A percentile compares a stretch with the other conserved stretches of the same genome.
Evolutionary conservation across 2,113 vertebrate genomes (phyloP).

Genomic region (Sander vitreus): DNA sequence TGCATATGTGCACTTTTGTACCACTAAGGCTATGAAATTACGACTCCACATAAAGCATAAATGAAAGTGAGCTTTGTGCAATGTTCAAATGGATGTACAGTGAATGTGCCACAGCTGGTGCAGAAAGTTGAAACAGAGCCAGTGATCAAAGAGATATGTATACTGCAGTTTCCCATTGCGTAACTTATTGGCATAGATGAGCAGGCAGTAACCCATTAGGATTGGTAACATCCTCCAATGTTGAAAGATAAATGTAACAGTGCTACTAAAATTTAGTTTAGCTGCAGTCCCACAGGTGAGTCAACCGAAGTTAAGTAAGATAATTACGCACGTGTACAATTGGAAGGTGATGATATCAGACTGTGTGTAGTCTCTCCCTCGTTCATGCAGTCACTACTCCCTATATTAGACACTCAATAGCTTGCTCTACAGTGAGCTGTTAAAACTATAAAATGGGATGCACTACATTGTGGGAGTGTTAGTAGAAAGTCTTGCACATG

Average conservation of each 20-base stretch:
- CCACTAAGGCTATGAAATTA: background rate
- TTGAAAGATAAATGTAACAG: background rate
- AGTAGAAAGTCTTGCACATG: background rate
- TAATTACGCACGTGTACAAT: background rate
- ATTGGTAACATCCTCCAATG: background rate
- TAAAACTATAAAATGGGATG: background rate
- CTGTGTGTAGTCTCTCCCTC: background rate
- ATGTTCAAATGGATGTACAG: background rate
- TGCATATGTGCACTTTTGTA: conserved; percentile 2
- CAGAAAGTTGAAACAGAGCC: background rate
- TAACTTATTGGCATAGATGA: background rate
- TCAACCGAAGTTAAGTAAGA: background rate
- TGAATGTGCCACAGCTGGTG: conserved; percentile 1
- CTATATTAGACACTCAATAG: background rate
- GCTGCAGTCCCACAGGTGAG: background rate
- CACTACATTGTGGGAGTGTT: background rate
- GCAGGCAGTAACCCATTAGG: background rate
- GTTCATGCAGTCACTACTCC: background rate
- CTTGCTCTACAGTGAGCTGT: background rate
- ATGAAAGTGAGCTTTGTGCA: background rate
- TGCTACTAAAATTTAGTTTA: background rate
- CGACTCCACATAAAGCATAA: background rate
- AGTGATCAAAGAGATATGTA: background rate
- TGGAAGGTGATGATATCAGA: background rate
- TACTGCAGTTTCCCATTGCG: background rate